Percentiles rank a stretch among this genome's conserved stretches.
Conservation (phyloP, 2,113 vertebrate genomes). For the Eleginops maclovinus region DNA sequence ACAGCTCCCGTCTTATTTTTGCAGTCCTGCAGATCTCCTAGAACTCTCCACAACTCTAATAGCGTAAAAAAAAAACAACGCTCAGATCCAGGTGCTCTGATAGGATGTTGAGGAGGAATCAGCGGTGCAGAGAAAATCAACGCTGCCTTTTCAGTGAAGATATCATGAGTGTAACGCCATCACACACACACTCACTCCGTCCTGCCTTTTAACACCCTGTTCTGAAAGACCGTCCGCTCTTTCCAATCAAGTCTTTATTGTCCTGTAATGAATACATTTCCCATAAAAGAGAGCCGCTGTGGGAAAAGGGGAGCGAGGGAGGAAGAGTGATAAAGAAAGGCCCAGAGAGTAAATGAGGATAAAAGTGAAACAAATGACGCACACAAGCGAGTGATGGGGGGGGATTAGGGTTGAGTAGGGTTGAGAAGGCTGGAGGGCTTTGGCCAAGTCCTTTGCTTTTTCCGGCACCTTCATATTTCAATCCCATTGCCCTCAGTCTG, state of each 20-base stretch:
- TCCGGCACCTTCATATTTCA: conserved; percentile 47
- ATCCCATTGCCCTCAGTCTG: conserved; percentile 35
- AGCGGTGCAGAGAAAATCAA: conserved; percentile 45
- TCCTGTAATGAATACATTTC: conserved; percentile 70
- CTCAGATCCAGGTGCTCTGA: conserved; percentile 47
- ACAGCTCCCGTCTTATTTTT: conserved; percentile 20
- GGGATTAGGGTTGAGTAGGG: conserved; percentile 12
- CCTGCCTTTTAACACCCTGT: conserved; percentile 25
- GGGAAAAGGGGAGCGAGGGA: conserved; percentile 16
- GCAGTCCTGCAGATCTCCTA: conserved; percentile 34
- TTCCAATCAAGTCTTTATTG: conserved; percentile 68
- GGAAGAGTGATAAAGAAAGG: conserved; percentile 28
- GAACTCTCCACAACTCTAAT: conserved; percentile 35
- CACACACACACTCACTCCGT: conserved; percentile 7
- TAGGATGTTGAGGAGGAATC: conserved; percentile 22
- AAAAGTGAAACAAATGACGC: conserved; percentile 41
- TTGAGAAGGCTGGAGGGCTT: not conserved
- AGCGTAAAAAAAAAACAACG: conserved; percentile 60
- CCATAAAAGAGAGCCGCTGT: conserved; percentile 49
- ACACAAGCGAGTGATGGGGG: conserved; percentile 12
- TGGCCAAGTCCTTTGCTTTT: conserved; percentile 28
- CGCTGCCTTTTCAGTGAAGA: conserved; percentile 51
- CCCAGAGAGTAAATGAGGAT: conserved; percentile 46
- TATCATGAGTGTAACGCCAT: conserved; percentile 62
- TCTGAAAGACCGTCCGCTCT: conserved; percentile 43